A percentile compares a stretch with the other conserved stretches of the same genome.
phyloP scores from a whole-genome alignment of 2,888 invertebrate genomes.

The Dolomedes plantarius region DNA sequence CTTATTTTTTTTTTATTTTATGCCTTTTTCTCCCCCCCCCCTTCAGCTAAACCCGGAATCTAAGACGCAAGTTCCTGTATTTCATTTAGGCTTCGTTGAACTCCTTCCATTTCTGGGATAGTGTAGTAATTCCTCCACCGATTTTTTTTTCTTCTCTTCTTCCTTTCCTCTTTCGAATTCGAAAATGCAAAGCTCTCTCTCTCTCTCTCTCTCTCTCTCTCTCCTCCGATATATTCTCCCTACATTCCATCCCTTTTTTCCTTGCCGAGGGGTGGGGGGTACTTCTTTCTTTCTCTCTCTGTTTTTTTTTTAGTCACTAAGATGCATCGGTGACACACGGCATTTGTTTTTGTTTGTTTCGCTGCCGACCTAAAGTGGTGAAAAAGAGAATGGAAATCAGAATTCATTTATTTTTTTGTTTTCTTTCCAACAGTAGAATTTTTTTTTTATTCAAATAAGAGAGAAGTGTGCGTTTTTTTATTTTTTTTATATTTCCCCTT shows the following conservation, averaged over 20 bases:
- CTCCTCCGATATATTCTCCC: neutral
- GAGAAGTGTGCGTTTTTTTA: neutral
- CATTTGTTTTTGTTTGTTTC: slow-evolving; percentile 19
- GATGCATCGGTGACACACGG: slow-evolving; percentile 13
- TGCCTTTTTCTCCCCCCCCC: neutral
- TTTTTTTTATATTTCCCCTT: neutral
- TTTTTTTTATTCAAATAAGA: neutral
- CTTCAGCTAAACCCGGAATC: slow-evolving; percentile 2
- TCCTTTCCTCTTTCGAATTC: neutral
- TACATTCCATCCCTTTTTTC: slow-evolving; percentile 16
- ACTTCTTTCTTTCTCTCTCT: neutral
- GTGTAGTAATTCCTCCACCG: slow-evolving; percentile 30
- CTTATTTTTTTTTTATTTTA: slow-evolving; percentile 10
- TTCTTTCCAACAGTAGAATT: neutral
- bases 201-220: no score
- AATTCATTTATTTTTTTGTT: slow-evolving; percentile 47
- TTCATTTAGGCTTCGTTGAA: slow-evolving; percentile 40
- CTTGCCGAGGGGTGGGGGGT: neutral
- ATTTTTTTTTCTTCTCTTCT: neutral
- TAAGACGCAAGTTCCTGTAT: slow-evolving; percentile 32
- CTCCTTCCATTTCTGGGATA: slow-evolving; percentile 29
- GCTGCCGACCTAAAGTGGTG: neutral
- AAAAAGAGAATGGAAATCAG: slow-evolving; percentile 29
- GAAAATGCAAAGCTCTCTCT: slow-evolving; percentile 53
- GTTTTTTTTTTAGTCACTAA: neutral